Percentiles rank a stretch among this genome's conserved stretches.
Evolutionary conservation across 2,888 invertebrate genomes (phyloP).

Genomic region (Stenchaetothrips biformis): DNA sequence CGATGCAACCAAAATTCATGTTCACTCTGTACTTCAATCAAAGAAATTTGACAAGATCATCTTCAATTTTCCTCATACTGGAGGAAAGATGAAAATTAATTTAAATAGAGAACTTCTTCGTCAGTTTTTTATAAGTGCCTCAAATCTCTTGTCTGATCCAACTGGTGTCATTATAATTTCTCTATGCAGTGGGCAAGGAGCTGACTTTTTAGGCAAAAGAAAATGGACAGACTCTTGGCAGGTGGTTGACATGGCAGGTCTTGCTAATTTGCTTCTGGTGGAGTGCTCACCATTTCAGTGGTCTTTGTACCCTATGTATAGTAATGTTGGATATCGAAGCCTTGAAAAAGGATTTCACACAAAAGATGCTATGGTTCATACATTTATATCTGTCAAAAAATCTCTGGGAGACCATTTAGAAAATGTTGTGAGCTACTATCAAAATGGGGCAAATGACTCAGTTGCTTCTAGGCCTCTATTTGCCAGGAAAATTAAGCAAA

Average conservation of each 20-base stretch:
- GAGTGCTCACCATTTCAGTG: slow-evolving; percentile 45
- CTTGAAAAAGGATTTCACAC: slow-evolving; percentile 45
- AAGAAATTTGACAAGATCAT: slow-evolving; percentile 49
- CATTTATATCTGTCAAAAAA: slow-evolving; percentile 39
- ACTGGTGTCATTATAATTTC: slow-evolving; percentile 47
- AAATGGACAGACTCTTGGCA: slow-evolving; percentile 55
- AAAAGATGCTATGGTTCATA: slow-evolving; percentile 43
- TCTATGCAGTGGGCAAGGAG: slow-evolving; percentile 55
- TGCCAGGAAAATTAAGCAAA: not conserved
- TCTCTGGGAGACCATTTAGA: slow-evolving; percentile 22
- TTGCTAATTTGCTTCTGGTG: slow-evolving; percentile 48
- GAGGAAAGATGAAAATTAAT: slow-evolving; percentile 57
- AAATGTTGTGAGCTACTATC: not conserved
- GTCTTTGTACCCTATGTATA: slow-evolving; percentile 45
- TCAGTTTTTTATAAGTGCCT: slow-evolving; percentile 49
- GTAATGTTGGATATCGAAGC: slow-evolving; percentile 49
- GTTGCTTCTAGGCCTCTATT: slow-evolving; percentile 25
- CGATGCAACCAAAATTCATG: slow-evolving; percentile 50
- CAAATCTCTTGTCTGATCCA: slow-evolving; percentile 43
- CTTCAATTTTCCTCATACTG: slow-evolving; percentile 59
- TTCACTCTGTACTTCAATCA: slow-evolving; percentile 39
- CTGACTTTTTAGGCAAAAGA: slow-evolving; percentile 48
- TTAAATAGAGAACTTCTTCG: slow-evolving; percentile 51
- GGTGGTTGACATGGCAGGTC: slow-evolving; percentile 52
- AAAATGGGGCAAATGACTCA: not conserved